Conservation (phyloP, 1,140 invertebrate species). For the Diorhabda sublineata region DNA sequence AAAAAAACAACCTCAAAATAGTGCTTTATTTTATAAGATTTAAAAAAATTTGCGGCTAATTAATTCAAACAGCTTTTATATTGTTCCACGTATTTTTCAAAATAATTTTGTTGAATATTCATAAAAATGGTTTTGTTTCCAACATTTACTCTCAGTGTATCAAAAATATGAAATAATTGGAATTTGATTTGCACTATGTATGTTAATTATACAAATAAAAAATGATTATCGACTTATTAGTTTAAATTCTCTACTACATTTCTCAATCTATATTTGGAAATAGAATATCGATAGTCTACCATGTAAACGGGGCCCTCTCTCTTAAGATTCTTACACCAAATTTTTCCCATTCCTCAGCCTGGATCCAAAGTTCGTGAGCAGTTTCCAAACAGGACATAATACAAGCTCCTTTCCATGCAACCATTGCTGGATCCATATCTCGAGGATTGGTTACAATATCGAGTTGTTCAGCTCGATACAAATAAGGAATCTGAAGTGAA, state of each 20-base stretch:
- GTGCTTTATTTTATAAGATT: slow-evolving; percentile 32
- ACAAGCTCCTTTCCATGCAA: slow-evolving; percentile 90
- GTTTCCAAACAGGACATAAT: slow-evolving; percentile 90
- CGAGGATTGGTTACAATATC: slow-evolving; percentile 80
- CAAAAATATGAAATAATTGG: slow-evolving; percentile 18
- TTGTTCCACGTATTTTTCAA: neutral
- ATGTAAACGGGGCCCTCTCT: slow-evolving; percentile 80
- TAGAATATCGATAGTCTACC: slow-evolving; percentile 47
- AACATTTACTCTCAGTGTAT: slow-evolving; percentile 22
- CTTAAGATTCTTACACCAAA: slow-evolving; percentile 80
- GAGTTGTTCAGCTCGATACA: slow-evolving; percentile 73
- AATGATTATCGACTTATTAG: slow-evolving; percentile 1
- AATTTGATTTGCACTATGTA: slow-evolving; percentile 31
- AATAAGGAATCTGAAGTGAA: slow-evolving; percentile 75
- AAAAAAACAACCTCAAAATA: slow-evolving; percentile 29
- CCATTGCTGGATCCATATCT: slow-evolving; percentile 85
- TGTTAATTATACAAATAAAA: slow-evolving; percentile 33
- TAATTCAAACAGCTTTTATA: slow-evolving; percentile 17
- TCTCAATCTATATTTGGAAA: too few species aligned
- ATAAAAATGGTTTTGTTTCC: neutral
- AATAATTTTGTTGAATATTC: neutral
- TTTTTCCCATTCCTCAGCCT: slow-evolving; percentile 78
- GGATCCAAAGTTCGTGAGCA: slow-evolving; percentile 90
- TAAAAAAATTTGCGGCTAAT: slow-evolving; percentile 12
- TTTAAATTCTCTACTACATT: too few species aligned